phyloP scores from a whole-genome alignment of 2,888 invertebrate genomes.

The Anorthoa munda region DNA sequence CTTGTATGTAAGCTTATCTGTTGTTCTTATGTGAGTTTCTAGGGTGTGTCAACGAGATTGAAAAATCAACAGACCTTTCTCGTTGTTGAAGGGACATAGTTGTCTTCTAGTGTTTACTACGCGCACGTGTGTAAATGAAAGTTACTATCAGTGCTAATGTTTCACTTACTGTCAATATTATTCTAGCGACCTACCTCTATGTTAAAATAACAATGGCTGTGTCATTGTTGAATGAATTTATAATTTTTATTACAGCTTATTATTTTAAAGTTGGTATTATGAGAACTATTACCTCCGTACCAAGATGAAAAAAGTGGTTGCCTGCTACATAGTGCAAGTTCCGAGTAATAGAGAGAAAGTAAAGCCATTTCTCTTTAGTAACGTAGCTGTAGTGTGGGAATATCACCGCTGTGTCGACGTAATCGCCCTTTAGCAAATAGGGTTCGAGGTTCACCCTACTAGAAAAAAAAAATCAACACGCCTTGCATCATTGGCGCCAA shows the following conservation, averaged over 20 bases:
- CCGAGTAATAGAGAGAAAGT: slow-evolving; percentile 63
- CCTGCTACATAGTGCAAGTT: slow-evolving; percentile 31
- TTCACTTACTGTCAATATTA: slow-evolving; percentile 54
- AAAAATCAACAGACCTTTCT: slow-evolving; percentile 52
- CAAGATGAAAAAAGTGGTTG: slow-evolving; percentile 20
- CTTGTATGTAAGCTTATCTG: slow-evolving; percentile 41
- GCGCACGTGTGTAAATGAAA: slow-evolving; percentile 48
- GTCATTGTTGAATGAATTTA: not conserved
- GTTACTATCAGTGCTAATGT: slow-evolving; percentile 36
- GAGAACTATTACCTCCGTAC: not conserved
- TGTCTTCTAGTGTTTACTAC: slow-evolving; percentile 35
- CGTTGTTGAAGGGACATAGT: slow-evolving; percentile 30
- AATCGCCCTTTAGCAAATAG: slow-evolving; percentile 58
- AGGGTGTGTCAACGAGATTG: slow-evolving; percentile 26
- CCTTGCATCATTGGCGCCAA: slow-evolving; percentile 32
- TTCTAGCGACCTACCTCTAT: slow-evolving; percentile 29
- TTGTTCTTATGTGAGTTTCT: slow-evolving; percentile 27
- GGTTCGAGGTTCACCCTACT: slow-evolving; percentile 51
- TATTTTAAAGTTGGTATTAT: not conserved
- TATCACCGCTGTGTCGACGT: slow-evolving; percentile 49
- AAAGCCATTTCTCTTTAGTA: slow-evolving; percentile 51
- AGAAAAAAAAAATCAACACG: slow-evolving; percentile 21
- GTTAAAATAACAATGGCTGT: slow-evolving; percentile 27
- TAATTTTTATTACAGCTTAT: not conserved
- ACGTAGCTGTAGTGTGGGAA: slow-evolving; percentile 66